These are phyloP conservation scores for Sinocyclocheilus anophthalmus DNA, from an alignment of 2,113 vertebrate species.

Conservation along the genomic window DNA sequence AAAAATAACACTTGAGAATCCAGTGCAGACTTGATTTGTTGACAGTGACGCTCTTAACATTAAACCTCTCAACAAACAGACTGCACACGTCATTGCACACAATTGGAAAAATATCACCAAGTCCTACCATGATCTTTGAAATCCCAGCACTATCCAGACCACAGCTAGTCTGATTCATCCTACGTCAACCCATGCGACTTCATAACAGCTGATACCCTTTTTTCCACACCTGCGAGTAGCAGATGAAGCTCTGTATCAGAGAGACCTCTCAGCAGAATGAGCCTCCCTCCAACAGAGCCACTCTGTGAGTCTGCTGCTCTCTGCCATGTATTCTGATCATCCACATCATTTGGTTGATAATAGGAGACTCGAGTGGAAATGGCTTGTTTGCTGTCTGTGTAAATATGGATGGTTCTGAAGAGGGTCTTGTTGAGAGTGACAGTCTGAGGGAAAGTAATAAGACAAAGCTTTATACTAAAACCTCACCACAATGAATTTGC, in stretches of 20 bases:
- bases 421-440: constrained; percentile 2
- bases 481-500: neutral
- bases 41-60: neutral
- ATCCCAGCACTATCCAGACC: neutral
- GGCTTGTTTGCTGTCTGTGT: constrained; percentile 18
- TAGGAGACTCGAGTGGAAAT: constrained; percentile 10
- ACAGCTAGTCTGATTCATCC: constrained; percentile 24
- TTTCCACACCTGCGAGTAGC: constrained; percentile 20
- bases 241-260: constrained; percentile 32
- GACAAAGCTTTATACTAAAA: neutral
- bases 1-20: neutral
- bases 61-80: neutral
- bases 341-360: constrained; percentile 45
- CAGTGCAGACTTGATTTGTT: neutral
- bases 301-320: constrained; percentile 3
- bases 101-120: neutral
- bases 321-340: constrained; percentile 40
- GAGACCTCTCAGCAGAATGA: constrained; percentile 28
- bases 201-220: constrained; percentile 4
- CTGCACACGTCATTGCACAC: neutral
- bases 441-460: constrained; percentile 33
- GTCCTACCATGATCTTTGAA: neutral
- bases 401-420: constrained; percentile 3
- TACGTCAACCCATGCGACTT: neutral
- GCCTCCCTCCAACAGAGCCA: neutral